Conservation (phyloP, 2,797 vertebrate species). For the Clangula hyemalis region DNA sequence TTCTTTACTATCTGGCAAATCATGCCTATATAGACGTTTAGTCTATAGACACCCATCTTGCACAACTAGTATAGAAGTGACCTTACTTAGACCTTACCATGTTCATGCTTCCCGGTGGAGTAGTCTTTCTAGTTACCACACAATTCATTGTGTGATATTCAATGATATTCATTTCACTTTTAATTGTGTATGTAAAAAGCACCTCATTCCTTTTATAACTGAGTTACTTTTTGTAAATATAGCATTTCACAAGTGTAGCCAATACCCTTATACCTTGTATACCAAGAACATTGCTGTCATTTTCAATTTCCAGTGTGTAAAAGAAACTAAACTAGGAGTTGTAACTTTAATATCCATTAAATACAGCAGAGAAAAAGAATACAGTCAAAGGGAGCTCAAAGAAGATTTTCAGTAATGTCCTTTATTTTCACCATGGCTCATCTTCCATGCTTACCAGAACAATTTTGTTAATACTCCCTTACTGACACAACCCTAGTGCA, state of each 20-base stretch:
- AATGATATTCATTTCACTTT: neutral
- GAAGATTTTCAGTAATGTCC: neutral
- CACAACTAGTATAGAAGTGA: neutral
- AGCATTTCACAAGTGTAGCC: neutral
- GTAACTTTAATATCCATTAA: neutral
- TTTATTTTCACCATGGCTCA: neutral
- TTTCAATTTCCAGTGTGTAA: neutral
- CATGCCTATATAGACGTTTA: neutral
- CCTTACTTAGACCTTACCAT: neutral
- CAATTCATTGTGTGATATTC: neutral
- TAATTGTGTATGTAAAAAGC: neutral
- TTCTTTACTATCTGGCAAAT: neutral
- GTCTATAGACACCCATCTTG: neutral
- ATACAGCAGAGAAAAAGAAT: neutral
- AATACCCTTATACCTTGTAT: rapidly evolving
- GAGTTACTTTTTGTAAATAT: neutral
- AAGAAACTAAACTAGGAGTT: neutral
- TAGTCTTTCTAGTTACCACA: neutral
- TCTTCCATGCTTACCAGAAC: neutral
- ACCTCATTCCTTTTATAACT: neutral
- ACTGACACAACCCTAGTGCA: neutral
- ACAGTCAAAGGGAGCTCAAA: neutral
- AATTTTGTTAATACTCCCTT: neutral
- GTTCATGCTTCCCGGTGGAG: neutral
- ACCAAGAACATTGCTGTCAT: rapidly evolving